phyloP scores from a whole-genome alignment of 2,888 invertebrate species.

The Cataglyphis altisquamis region DNA sequence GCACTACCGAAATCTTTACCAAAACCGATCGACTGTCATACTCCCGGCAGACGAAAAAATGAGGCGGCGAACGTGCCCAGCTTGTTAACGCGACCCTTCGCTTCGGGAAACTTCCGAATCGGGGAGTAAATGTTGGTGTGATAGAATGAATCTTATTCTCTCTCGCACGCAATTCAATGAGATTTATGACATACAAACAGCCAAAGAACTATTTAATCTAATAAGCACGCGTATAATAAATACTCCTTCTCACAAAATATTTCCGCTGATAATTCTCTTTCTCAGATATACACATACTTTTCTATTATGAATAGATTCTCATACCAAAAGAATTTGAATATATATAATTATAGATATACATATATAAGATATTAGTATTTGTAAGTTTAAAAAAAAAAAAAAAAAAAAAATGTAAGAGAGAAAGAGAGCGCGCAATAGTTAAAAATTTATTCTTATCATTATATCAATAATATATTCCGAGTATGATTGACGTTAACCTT shows the following conservation, averaged over 20 bases:
- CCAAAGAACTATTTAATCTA: not conserved
- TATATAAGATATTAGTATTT: slow-evolving; percentile 28
- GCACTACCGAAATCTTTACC: slow-evolving; percentile 64
- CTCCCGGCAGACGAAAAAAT: slow-evolving; percentile 57
- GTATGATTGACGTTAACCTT: slow-evolving; percentile 49
- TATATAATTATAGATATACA: not conserved
- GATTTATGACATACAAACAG: not conserved
- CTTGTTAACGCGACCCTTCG: slow-evolving; percentile 20
- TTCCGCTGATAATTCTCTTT: not conserved
- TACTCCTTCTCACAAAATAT: not conserved
- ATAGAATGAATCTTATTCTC: not conserved
- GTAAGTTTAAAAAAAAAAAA: slow-evolving; percentile 14
- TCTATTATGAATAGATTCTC: not conserved
- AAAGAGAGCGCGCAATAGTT: slow-evolving; percentile 1
- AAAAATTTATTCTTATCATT: slow-evolving; percentile 34
- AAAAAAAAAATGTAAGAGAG: not conserved
- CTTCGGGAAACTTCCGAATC: not conserved
- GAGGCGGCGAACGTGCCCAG: slow-evolving; percentile 47
- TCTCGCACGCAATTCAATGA: not conserved
- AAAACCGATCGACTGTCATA: slow-evolving; percentile 67
- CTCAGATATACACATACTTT: not conserved
- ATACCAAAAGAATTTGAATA: not conserved
- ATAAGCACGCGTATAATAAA: not conserved
- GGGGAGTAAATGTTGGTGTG: slow-evolving; percentile 3
- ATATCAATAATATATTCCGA: slow-evolving; percentile 56